Evolutionary conservation across 1,140 invertebrate species (phyloP).

Genomic region (Mya arenaria): DNA sequence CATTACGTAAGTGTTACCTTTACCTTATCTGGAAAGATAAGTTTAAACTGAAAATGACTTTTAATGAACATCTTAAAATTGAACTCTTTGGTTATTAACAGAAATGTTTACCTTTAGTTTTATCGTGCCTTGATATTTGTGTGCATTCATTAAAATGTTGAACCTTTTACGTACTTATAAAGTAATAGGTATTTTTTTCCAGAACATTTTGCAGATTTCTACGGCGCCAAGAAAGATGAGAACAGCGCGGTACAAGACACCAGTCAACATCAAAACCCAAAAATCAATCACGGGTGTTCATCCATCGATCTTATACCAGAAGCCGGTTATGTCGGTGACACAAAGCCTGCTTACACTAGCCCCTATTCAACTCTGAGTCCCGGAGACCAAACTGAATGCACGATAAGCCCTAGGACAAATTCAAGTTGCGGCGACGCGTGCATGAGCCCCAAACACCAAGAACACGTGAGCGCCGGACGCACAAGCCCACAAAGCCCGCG

Average conservation of each 20-base stretch:
- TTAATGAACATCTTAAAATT: background rate
- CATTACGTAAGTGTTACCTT: constrained; percentile 2
- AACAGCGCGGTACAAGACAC: background rate
- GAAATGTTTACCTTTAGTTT: background rate
- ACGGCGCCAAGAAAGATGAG: background rate
- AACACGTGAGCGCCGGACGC: background rate
- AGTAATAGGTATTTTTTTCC: background rate
- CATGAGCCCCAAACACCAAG: background rate
- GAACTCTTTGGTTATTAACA: background rate
- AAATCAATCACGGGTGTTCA: background rate
- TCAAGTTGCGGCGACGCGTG: background rate
- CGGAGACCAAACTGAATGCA: background rate
- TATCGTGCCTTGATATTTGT: background rate
- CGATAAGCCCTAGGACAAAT: background rate
- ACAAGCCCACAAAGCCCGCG: background rate
- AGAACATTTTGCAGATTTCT: background rate
- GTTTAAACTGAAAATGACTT: background rate
- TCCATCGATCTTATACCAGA: background rate
- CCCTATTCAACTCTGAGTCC: background rate
- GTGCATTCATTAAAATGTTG: background rate
- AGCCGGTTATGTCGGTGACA: background rate
- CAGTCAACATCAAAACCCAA: background rate
- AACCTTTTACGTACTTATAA: background rate
- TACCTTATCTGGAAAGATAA: background rate
- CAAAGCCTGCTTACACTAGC: too few species aligned